Percentiles rank a stretch among this genome's conserved stretches.
These are phyloP conservation scores for Nudaria mundana DNA, from an alignment of 2,888 invertebrate species.

Conservation along the genomic window DNA sequence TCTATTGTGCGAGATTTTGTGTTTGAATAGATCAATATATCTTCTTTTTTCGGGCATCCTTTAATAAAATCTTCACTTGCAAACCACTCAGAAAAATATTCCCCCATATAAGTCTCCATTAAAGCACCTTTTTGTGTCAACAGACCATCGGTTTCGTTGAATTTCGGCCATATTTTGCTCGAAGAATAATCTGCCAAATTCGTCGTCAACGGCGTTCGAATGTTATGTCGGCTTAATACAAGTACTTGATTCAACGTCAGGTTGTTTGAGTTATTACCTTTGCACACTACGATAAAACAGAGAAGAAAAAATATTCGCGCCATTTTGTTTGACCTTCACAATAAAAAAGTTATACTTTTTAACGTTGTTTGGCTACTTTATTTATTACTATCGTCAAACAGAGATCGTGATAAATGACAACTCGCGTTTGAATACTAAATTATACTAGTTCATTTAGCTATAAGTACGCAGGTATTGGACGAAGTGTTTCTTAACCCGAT, in stretches of 20 bases:
- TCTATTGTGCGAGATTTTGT: slow-evolving; percentile 49
- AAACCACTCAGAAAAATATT: slow-evolving; percentile 57
- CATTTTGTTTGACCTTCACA: no score
- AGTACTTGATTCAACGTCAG: slow-evolving; percentile 20
- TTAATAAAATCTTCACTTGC: slow-evolving; percentile 38
- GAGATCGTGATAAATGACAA: no score
- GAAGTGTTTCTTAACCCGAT: no score
- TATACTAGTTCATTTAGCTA: no score
- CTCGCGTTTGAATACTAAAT: no score
- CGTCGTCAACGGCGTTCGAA: slow-evolving; percentile 53
- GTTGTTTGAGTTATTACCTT: slow-evolving; percentile 14
- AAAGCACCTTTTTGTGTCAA: slow-evolving; percentile 56
- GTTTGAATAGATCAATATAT: slow-evolving; percentile 55
- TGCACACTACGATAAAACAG: slow-evolving; percentile 11
- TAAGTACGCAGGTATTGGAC: no score
- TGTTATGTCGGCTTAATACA: slow-evolving; percentile 44
- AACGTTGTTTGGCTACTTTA: no score
- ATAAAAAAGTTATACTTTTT: no score
- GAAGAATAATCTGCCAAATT: slow-evolving; percentile 41
- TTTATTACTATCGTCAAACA: no score
- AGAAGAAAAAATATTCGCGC: slow-evolving; percentile 8
- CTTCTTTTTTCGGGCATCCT: slow-evolving; percentile 42
- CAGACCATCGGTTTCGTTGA: slow-evolving; percentile 42
- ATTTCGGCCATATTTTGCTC: slow-evolving; percentile 45
- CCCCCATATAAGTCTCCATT: slow-evolving; percentile 58